Conservation (phyloP, 2,888 invertebrate species). For the Melipona bicolor region DNA sequence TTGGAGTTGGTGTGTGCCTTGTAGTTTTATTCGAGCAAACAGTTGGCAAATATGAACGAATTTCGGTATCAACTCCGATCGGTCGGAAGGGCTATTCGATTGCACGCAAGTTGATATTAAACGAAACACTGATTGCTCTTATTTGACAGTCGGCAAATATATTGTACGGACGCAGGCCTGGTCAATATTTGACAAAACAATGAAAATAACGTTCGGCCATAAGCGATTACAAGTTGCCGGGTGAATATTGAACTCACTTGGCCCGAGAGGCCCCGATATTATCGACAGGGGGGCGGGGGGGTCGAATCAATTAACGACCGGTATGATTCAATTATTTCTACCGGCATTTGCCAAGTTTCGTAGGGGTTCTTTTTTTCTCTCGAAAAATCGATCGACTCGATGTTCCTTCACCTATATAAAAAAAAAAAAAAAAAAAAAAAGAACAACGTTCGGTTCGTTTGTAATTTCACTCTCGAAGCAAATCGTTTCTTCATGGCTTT, state of each 20-base stretch:
- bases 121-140: slow-evolving; percentile 57
- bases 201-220: slow-evolving; percentile 53
- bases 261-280: slow-evolving; percentile 15
- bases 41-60: slow-evolving; percentile 46
- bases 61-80: slow-evolving; percentile 41
- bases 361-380: too few species aligned
- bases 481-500: too few species aligned
- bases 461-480: too few species aligned
- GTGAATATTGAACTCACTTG: slow-evolving; percentile 40
- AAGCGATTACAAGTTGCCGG: slow-evolving; percentile 35
- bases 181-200: slow-evolving; percentile 53
- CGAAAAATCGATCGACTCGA: background rate
- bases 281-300: too few species aligned
- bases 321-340: slow-evolving; percentile 32
- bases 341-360: background rate
- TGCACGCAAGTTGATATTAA: slow-evolving; percentile 39
- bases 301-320: slow-evolving; percentile 30
- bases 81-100: slow-evolving; percentile 22
- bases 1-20: background rate
- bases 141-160: slow-evolving; percentile 54
- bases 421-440: too few species aligned
- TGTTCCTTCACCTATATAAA: too few species aligned
- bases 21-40: slow-evolving; percentile 19
- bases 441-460: too few species aligned
- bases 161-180: slow-evolving; percentile 34